A percentile compares a stretch with the other conserved stretches of the same genome.
Evolutionary conservation across 2,888 invertebrate species (phyloP).

Genomic region (Erebia epiphron): DNA sequence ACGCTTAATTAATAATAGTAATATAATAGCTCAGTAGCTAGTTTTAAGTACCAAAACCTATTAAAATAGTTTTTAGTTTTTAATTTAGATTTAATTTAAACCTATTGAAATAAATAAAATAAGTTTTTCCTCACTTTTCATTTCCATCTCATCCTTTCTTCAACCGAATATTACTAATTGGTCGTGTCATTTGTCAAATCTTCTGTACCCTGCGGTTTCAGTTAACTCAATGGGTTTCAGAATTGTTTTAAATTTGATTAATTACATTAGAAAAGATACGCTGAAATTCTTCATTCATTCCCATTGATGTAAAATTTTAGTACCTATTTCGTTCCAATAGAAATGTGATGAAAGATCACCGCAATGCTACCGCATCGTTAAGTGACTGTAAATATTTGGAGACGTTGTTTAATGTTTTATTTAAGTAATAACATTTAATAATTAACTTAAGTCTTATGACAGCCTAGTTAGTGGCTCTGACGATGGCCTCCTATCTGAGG

Average conservation of each 20-base stretch:
- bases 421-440: neutral
- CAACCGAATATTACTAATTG: neutral
- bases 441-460: no score
- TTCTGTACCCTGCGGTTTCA: constrained; percentile 25
- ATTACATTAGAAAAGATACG: constrained; percentile 33
- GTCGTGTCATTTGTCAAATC: constrained; percentile 15
- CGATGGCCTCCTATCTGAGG: no score
- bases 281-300: constrained; percentile 33
- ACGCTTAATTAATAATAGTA: no score
- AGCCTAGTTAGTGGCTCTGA: no score
- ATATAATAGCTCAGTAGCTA: no score
- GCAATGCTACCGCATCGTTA: neutral
- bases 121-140: neutral
- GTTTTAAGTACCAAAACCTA: no score
- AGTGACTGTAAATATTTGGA: neutral
- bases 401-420: neutral
- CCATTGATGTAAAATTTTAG: no score
- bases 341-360: constrained; percentile 23
- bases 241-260: constrained; percentile 38
- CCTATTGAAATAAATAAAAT: no score
- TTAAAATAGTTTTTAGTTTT: no score
- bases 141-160: neutral
- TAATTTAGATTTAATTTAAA: no score
- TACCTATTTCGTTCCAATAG: no score
- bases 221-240: no score